phyloP scores from a whole-genome alignment of 2,113 vertebrate species.

The Saguinus imperator region DNA sequence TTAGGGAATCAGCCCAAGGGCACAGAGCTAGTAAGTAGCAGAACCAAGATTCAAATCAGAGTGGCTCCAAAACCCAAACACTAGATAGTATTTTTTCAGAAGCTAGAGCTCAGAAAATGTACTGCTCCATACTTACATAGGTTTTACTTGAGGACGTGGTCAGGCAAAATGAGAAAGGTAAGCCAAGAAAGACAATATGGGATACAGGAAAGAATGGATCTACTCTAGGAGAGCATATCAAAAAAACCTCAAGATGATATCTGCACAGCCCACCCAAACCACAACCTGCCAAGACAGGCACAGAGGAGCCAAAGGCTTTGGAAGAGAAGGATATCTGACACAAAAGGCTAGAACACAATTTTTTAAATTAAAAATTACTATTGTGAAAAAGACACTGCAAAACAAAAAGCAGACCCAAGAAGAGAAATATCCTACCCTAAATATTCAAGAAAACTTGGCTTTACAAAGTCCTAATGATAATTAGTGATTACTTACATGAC shows the following conservation, averaged over 20 bases:
- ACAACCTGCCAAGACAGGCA: background rate
- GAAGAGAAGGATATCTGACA: background rate
- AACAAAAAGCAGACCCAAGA: background rate
- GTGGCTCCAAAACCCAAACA: background rate
- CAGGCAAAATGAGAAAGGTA: background rate
- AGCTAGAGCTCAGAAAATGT: background rate
- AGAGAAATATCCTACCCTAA: background rate
- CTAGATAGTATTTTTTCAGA: background rate
- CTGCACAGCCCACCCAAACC: background rate
- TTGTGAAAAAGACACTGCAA: background rate
- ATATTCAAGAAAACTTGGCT: background rate
- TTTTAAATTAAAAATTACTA: background rate
- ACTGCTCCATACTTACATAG: background rate
- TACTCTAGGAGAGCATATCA: background rate
- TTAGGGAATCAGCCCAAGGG: background rate
- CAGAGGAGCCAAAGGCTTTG: background rate
- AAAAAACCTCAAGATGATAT: background rate
- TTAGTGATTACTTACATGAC: background rate
- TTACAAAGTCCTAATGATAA: conserved; percentile 19
- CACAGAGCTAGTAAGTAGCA: background rate
- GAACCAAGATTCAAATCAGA: background rate
- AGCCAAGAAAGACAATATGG: background rate
- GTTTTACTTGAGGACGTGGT: background rate
- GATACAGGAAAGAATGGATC: background rate
- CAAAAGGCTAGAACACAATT: background rate